phyloP scores from a whole-genome alignment of 2,797 vertebrate genomes.

The Chiroxiphia lanceolata region DNA sequence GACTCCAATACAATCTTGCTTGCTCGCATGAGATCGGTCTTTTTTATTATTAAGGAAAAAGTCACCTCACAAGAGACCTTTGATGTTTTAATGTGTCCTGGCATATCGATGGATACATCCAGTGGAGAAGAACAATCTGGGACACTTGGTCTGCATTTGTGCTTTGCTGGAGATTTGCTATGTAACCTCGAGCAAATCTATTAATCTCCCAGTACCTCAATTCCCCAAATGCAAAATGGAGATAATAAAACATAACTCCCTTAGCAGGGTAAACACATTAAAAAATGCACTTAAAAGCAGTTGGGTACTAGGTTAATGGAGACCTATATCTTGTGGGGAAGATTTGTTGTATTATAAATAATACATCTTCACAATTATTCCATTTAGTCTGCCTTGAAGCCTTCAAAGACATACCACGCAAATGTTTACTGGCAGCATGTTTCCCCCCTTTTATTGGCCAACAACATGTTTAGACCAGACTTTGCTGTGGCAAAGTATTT shows the following conservation, averaged over 20 bases:
- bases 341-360: constrained; percentile 70
- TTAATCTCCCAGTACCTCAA: constrained; percentile 68
- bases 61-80: constrained; percentile 23
- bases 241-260: constrained; percentile 70
- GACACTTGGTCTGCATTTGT: constrained; percentile 47
- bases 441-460: constrained; percentile 68
- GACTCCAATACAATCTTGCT: background rate
- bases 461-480: constrained; percentile 70
- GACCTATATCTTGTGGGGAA: constrained; percentile 69
- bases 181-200: constrained; percentile 68
- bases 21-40: background rate
- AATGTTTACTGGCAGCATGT: constrained; percentile 69
- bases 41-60: background rate
- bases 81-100: constrained; percentile 58
- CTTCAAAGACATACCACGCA: constrained; percentile 71
- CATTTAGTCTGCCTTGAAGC: constrained; percentile 71
- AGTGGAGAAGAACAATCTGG: constrained; percentile 46
- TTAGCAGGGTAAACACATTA: constrained; percentile 70
- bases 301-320: constrained; percentile 70
- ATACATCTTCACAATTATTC: constrained; percentile 68
- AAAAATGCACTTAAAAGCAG: constrained; percentile 67
- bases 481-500: constrained; percentile 67
- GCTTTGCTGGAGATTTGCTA: constrained; percentile 61
- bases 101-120: constrained; percentile 44
- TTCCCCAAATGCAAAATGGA: constrained; percentile 68